phyloP scores from a whole-genome alignment of 2,797 vertebrate genomes.

The Steatocranus sp. region DNA sequence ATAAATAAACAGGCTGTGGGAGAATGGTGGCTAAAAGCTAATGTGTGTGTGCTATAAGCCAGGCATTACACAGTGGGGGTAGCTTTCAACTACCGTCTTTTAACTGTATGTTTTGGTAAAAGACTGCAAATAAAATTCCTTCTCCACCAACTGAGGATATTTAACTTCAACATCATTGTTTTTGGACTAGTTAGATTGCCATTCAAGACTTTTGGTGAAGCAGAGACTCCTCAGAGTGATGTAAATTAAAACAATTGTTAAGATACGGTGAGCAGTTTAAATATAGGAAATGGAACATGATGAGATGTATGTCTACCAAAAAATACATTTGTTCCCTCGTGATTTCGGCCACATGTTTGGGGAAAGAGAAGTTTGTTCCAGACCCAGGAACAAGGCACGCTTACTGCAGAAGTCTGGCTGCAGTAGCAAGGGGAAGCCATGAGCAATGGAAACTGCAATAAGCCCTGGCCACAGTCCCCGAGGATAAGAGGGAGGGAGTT shows the following conservation, averaged over 20 bases:
- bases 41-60: not conserved
- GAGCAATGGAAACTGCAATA: slow-evolving; percentile 75
- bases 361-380: slow-evolving; percentile 34
- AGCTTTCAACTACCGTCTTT: not conserved
- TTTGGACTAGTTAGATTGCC: not conserved
- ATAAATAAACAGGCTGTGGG: not conserved
- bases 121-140: not conserved
- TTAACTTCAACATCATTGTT: not conserved
- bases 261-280: not conserved
- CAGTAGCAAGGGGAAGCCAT: slow-evolving; percentile 61
- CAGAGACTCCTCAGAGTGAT: not conserved
- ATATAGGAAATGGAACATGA: not conserved
- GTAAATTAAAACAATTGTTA: not conserved
- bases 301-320: not conserved
- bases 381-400: slow-evolving; percentile 19
- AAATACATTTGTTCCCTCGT: not conserved
- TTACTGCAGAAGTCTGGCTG: slow-evolving; percentile 47
- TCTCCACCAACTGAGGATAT: not conserved
- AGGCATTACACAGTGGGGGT: not conserved
- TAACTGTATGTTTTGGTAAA: not conserved
- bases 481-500: slow-evolving; percentile 28
- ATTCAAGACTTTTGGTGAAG: not conserved
- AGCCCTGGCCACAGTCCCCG: slow-evolving; percentile 50
- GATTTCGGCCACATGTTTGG: slow-evolving; percentile 8
- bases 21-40: not conserved